Base-by-base conservation (phyloP, 37 sponge, comb jelly and placozoan species). In the Cladorhizidae sp. region DNA sequence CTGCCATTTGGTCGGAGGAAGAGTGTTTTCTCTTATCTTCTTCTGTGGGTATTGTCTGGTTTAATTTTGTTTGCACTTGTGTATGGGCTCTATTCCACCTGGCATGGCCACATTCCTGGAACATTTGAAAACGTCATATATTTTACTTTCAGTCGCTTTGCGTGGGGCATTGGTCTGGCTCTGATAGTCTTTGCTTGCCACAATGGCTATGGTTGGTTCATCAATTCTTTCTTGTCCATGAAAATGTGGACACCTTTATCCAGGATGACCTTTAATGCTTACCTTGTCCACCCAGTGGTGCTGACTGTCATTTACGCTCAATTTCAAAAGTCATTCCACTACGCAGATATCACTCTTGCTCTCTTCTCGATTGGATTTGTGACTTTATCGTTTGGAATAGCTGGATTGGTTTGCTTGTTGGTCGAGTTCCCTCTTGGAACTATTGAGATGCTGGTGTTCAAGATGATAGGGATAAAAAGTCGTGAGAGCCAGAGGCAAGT, bases 241-340 rank as follows among this genome's bases (percentile, higher is more conserved):
- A 56, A 74, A 49, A 65, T 94, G 18, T 97, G 97, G 97, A 76
- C 92, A 8, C 97, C 97, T 0, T 81, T 94, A 17, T 83, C 95
- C 57, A 90, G 97, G 15, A 73, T 97, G 41, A 84, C 97, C 20
- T 94, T 79, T 69, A 76, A 39, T 41, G 92, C 95, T 35, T 97
- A 97, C 68, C 93, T 97, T 36, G 58, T 92, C 26, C 97, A 97
- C 41, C 92, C 89, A 12, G 63, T 92, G 37, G 76, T 97, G 1
- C 82, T 97, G 70, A 42, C 28, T 38, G 69, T 88, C 0, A 35
- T 91, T 17, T 74, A 73, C 12, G 56, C 52, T 14, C 38, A 57
- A 0, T n/a, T 74, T 25, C 39, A 92, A 31, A 42, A 39, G 17
- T 41, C 87, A 3, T 22, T 91, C 1, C 64, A 75, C 52, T 91